phyloP scores from a whole-genome alignment of 1,140 invertebrate species.

The Myzus persicae region DNA sequence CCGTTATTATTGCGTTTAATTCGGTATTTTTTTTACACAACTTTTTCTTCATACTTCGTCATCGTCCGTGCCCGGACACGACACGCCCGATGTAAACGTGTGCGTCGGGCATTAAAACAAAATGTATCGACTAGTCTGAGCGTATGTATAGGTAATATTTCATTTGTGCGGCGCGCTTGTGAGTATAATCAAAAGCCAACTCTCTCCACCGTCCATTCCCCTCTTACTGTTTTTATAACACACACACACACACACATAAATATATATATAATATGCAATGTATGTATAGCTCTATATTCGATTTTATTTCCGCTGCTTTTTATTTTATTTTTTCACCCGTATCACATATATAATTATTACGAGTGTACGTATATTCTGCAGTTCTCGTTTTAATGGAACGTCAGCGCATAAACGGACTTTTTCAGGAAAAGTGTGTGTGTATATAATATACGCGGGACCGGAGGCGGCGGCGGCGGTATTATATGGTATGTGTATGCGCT shows the following conservation, averaged over 20 bases:
- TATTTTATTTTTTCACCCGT: background rate
- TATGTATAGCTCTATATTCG: background rate
- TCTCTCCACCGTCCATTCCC: background rate
- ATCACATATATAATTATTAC: background rate
- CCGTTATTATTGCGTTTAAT: background rate
- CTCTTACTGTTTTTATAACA: background rate
- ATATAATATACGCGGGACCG: background rate
- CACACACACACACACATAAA: background rate
- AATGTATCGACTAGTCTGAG: background rate
- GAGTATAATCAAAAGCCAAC: conserved; percentile 4
- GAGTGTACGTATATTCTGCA: background rate
- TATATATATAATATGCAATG: too few relatives aligned
- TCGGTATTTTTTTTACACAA: background rate
- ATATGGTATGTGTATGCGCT: background rate
- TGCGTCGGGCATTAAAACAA: background rate
- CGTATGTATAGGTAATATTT: conserved; percentile 4
- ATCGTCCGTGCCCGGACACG: too few relatives aligned
- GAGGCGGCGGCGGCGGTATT: background rate
- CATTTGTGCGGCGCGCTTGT: background rate
- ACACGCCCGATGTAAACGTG: background rate
- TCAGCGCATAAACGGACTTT: background rate
- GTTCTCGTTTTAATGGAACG: conserved; percentile 22
- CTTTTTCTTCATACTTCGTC: background rate
- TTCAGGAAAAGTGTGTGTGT: conserved; percentile 3
- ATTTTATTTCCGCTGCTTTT: conserved; percentile 32